Base-by-base conservation (phyloP, 2,113 vertebrate species). In the Amblyornis subalaris region DNA sequence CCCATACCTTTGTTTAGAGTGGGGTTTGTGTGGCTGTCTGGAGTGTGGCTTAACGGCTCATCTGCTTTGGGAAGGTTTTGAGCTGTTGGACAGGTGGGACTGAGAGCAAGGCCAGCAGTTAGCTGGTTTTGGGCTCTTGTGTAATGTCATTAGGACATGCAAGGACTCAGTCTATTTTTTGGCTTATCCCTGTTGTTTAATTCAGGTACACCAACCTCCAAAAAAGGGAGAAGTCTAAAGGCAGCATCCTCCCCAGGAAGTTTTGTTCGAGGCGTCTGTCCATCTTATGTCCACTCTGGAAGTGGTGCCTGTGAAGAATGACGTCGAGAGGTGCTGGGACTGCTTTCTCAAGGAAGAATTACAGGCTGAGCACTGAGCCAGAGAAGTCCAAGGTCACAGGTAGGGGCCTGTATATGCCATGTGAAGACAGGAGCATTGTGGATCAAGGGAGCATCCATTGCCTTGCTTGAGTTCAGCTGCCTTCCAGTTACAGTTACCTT, bases 331-430 rank as follows among this genome's bases (percentile, higher is more conserved):
- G 98, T 81, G 96, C 98, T 15, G 97, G 98, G 51, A 97, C 98
- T 29, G 94, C 98, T 75, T 97, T 99, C 95, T 98, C 98, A 22
- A 98, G 98, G 87, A 98, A 98, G 50, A 99, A 98, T 97, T 99
- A 99, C 95, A 97, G 98, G 85, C 97, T 99, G 97, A 98, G 98
- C 53, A 98, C 98, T 5, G 99, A 99, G 85, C 96, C 97, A 9
- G 99, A 99, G 93, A 99, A 99, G 91, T 96, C 98, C 92, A 98
- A 96, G 96, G 90, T 96, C 89, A 98, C 99, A 98, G 99, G 99
- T 99, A 97, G 60, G 97, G 50, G 22, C 17, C 24, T 67, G 35
- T 54, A 31, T 1, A 2, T 50, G 42, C 31, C 3, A 0, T 57
- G 55, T 79, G 69, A 19, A 51, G 82, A 55, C 65, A 80, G 70